Conservation (phyloP, 2,797 vertebrate species). For the Clarias fuscus region DNA sequence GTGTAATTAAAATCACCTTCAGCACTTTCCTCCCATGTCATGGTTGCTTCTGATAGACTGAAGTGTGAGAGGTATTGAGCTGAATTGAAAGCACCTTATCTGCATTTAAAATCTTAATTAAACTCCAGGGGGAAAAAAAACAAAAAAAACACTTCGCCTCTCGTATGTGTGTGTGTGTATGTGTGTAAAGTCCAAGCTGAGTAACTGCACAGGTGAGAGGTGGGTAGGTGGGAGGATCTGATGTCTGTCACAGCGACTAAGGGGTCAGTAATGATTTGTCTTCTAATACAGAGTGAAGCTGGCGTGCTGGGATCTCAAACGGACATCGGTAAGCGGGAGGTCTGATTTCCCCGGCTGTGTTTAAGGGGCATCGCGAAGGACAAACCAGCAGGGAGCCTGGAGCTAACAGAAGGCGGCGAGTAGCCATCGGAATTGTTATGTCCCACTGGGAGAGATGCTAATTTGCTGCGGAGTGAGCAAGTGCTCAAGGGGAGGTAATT, state of each 20-base stretch:
- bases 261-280: background rate
- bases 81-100: conserved; percentile 17
- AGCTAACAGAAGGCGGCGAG: background rate
- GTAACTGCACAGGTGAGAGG: background rate
- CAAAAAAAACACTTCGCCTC: background rate
- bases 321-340: background rate
- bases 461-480: conserved; percentile 18
- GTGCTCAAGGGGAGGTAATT: conserved; percentile 20
- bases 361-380: background rate
- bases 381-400: conserved; percentile 8
- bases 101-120: conserved; percentile 19
- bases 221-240: too few species aligned
- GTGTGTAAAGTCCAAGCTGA: background rate
- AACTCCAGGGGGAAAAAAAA: background rate
- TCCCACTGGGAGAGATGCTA: conserved; percentile 24
- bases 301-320: background rate
- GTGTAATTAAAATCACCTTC: conserved; percentile 23
- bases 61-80: background rate
- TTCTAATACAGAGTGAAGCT: background rate
- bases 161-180: background rate
- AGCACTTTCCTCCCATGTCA: background rate
- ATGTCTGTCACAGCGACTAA: background rate
- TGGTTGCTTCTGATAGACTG: background rate
- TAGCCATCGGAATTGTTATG: background rate
- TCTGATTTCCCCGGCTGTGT: background rate